Conservation (phyloP, 2,113 vertebrate species). For the Ceyx cyanopectus region DNA sequence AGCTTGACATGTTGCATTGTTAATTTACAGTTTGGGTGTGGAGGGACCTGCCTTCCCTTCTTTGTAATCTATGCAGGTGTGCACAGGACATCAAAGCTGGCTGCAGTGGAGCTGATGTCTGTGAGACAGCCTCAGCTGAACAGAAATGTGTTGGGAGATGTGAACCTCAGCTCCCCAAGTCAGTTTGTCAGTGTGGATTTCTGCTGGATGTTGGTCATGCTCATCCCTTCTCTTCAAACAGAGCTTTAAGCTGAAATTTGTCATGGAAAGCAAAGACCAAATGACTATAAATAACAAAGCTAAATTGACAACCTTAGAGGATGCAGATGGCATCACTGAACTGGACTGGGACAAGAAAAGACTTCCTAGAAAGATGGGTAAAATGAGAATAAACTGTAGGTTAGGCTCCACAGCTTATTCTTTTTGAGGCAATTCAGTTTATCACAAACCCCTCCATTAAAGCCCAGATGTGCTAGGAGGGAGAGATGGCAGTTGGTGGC, state of each 20-base stretch:
- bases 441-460: neutral
- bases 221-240: neutral
- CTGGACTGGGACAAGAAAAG: neutral
- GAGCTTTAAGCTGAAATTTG: neutral
- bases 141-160: slow-evolving; percentile 21
- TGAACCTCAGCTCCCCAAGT: neutral
- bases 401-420: neutral
- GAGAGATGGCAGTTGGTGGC: neutral
- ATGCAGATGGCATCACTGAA: neutral
- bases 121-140: neutral
- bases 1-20: slow-evolving; percentile 73
- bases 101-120: slow-evolving; percentile 52
- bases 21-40: slow-evolving; percentile 79
- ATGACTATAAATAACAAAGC: neutral
- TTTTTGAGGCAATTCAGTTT: neutral
- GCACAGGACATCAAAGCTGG: slow-evolving; percentile 76
- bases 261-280: neutral
- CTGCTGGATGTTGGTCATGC: neutral
- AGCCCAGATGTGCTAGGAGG: neutral
- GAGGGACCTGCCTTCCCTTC: slow-evolving; percentile 65
- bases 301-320: neutral
- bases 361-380: neutral
- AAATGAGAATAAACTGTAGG: neutral
- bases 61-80: slow-evolving; percentile 79
- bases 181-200: neutral